Evolutionary conservation across 1,140 invertebrate species (phyloP).

Genomic region (Drosophila trapezifrons): DNA sequence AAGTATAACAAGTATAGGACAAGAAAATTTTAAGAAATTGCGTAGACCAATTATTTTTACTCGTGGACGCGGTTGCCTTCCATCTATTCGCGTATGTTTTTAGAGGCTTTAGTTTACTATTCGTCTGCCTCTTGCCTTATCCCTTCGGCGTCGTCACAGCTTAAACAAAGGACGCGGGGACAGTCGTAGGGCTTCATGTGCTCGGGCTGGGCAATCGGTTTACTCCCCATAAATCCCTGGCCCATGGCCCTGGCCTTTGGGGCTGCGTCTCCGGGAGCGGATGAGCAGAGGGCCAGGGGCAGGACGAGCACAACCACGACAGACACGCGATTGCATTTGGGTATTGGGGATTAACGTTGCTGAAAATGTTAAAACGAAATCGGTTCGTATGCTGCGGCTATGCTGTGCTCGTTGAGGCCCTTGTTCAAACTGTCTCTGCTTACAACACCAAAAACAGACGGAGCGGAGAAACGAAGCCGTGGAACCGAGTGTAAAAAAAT

Average conservation of each 20-base stretch:
- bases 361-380: slow-evolving; percentile 81
- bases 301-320: slow-evolving; percentile 39
- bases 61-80: no score
- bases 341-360: slow-evolving; percentile 81
- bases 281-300: neutral
- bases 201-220: slow-evolving; percentile 31
- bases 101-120: slow-evolving; percentile 9
- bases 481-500: slow-evolving; percentile 44
- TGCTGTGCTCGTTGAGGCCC: slow-evolving; percentile 53
- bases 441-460: slow-evolving; percentile 52
- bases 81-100: slow-evolving; percentile 19
- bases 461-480: slow-evolving; percentile 3
- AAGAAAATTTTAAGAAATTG: neutral
- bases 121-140: slow-evolving; percentile 4
- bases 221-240: slow-evolving; percentile 61
- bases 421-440: slow-evolving; percentile 74
- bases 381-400: slow-evolving; percentile 63
- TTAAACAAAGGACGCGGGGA: slow-evolving; percentile 44
- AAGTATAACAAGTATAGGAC: no score
- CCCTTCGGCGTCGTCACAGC: slow-evolving; percentile 20
- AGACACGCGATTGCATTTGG: slow-evolving; percentile 79
- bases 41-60: neutral
- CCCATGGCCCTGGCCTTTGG: slow-evolving; percentile 54
- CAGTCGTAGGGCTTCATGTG: slow-evolving; percentile 54
- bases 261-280: slow-evolving; percentile 18